phyloP scores from a whole-genome alignment of 1,140 invertebrate genomes.

The Pseudachorutes palmiensis region DNA sequence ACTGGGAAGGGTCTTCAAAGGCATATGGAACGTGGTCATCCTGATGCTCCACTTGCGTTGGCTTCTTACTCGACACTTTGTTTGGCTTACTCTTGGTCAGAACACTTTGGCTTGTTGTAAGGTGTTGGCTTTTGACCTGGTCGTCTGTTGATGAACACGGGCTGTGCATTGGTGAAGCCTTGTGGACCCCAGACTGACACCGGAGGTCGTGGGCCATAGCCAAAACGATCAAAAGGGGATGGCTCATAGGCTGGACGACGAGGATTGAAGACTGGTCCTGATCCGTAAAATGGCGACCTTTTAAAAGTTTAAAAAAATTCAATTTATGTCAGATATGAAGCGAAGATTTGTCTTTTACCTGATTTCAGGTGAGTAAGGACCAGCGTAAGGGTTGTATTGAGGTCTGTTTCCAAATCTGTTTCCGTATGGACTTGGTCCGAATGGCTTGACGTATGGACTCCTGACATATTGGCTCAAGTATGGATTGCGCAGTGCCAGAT shows the following conservation, averaged over 20 bases:
- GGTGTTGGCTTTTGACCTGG: background rate
- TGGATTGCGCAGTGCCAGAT: background rate
- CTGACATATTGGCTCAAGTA: background rate
- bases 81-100: background rate
- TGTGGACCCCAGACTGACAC: conserved; percentile 4
- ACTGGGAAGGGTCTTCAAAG: background rate
- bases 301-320: background rate
- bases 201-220: background rate
- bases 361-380: background rate
- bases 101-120: background rate
- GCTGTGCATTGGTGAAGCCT: background rate
- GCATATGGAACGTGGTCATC: background rate
- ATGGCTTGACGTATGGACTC: background rate
- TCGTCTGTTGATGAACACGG: background rate
- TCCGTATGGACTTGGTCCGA: background rate
- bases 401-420: conserved; percentile 2
- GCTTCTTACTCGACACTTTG: background rate
- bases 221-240: background rate
- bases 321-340: background rate
- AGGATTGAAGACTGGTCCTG: conserved; percentile 3
- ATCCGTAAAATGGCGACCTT: conserved; percentile 2
- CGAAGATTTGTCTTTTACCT: background rate
- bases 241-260: background rate
- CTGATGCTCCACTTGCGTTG: background rate
- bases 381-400: background rate